Evolutionary conservation across 1,140 invertebrate species (phyloP).

Genomic region (Brachystomella parvula): DNA sequence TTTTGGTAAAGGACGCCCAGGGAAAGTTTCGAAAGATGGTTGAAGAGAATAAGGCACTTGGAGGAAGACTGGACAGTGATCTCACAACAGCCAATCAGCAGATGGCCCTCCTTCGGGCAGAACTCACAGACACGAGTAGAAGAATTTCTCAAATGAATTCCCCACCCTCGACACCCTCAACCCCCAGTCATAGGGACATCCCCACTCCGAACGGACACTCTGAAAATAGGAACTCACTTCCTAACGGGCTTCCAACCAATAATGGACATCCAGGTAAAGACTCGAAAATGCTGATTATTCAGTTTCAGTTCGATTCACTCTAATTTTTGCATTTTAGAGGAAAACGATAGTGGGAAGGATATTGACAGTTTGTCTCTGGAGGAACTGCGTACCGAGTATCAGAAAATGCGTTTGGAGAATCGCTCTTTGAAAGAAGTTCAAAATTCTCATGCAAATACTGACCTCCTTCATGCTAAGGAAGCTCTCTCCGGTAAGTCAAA

Average conservation of each 20-base stretch:
- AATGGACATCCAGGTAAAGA: neutral
- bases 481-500: constrained; percentile 48
- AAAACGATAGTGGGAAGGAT: neutral
- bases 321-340: neutral
- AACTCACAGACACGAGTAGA: constrained; percentile 34
- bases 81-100: constrained; percentile 33
- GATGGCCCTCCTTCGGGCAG: constrained; percentile 35
- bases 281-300: neutral
- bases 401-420: constrained; percentile 55
- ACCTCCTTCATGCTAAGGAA: constrained; percentile 50
- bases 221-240: neutral
- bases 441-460: constrained; percentile 29
- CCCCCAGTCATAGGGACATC: constrained; percentile 23
- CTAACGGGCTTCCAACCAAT: neutral
- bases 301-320: neutral
- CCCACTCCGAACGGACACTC: neutral
- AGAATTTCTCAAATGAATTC: constrained; percentile 34
- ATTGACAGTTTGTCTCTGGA: constrained; percentile 23
- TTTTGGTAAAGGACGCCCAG: constrained; percentile 38
- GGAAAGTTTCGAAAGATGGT: constrained; percentile 62
- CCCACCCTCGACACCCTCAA: constrained; percentile 27
- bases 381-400: constrained; percentile 39
- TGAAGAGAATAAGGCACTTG: constrained; percentile 58
- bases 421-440: constrained; percentile 51
- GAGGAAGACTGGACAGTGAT: constrained; percentile 51